Conservation (phyloP, 2,888 invertebrate species). For the Platypus cylindrus region DNA sequence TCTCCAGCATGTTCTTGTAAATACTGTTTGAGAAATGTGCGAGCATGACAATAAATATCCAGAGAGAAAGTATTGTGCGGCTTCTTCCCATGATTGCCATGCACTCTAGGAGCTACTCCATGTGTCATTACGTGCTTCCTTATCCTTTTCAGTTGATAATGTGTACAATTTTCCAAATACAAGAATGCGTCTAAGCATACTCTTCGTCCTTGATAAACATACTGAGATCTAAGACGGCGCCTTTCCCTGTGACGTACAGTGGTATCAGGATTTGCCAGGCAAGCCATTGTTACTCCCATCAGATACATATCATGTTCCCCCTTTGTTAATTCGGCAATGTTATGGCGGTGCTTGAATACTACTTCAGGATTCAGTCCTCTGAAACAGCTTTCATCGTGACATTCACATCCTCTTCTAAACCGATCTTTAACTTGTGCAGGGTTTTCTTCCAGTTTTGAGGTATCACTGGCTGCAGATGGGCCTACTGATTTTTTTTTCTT, state of each 20-base stretch:
- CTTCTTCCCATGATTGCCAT: slow-evolving; percentile 68
- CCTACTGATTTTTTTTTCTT: slow-evolving; percentile 35
- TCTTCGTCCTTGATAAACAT: slow-evolving; percentile 64
- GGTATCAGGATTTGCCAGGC: slow-evolving; percentile 60
- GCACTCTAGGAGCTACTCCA: slow-evolving; percentile 64
- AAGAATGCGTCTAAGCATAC: slow-evolving; percentile 68
- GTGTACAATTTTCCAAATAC: slow-evolving; percentile 67
- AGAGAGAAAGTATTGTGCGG: slow-evolving; percentile 69
- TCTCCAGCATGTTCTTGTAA: slow-evolving; percentile 51
- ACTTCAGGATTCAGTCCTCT: slow-evolving; percentile 60
- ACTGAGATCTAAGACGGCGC: slow-evolving; percentile 58
- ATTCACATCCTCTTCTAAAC: slow-evolving; percentile 61
- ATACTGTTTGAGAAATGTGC: slow-evolving; percentile 62
- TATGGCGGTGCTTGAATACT: slow-evolving; percentile 62
- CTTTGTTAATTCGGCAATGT: slow-evolving; percentile 68
- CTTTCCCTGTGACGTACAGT: slow-evolving; percentile 60
- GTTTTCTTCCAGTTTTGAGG: slow-evolving; percentile 57
- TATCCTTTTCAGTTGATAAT: slow-evolving; percentile 65
- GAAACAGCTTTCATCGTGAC: slow-evolving; percentile 64
- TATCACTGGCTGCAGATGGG: slow-evolving; percentile 35
- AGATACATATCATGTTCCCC: slow-evolving; percentile 75
- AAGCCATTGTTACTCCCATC: slow-evolving; percentile 77
- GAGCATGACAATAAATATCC: slow-evolving; percentile 66
- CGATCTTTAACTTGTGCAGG: slow-evolving; percentile 55
- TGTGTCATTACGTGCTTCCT: slow-evolving; percentile 68